Base-by-base conservation (phyloP, 2,888 invertebrate species). In the Bellardia bayeri region DNA sequence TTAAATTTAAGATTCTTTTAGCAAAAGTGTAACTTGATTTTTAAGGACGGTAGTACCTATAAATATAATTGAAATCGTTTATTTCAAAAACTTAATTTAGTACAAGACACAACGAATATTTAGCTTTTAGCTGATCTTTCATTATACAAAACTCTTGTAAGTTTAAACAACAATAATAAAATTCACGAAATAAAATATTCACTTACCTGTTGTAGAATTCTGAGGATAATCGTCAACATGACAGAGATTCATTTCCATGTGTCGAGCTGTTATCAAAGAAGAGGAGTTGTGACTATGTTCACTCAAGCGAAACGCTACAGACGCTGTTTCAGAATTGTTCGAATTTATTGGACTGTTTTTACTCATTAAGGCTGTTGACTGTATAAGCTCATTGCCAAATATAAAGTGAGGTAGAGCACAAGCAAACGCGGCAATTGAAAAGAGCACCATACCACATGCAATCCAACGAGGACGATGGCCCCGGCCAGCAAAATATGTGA, bases 401-500 rank as follows among this genome's bases (percentile, higher is more conserved):
- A 97, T 95, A 92, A 98, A 96, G 94, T 98, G 98, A 54, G 98
- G 98, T 93, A 97, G 94, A 88, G 98, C 97, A 92, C 98, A 98
- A 63, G 97, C 96, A 90, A 98, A 96, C 81, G 97, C 96, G 49
- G 98, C 97, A 58, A 97, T 95, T 9, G 98, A 97, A 92, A 98
- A 97, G 89, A 98, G 95, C 66, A 98, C 95, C 97, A 98, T 98
- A 87, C 98, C 98, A 94, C 97, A 97, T 75, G 97, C 98, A 91
- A 98, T 98, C 98, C 98, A 98, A 89, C 97, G 96, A 74, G 98
- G 98, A 90, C 98, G 95, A 94, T 98, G 98, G 9, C 98, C 98
- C 89, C 98, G 97, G 8, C 98, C 98, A 13, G 98, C 98, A 92
- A 97, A 96, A 92, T 98, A 98, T 49, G 98, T 98, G 90, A 98